Base-by-base conservation (phyloP, 2,797 vertebrate genomes). In the Pipistrellus nathusii region DNA sequence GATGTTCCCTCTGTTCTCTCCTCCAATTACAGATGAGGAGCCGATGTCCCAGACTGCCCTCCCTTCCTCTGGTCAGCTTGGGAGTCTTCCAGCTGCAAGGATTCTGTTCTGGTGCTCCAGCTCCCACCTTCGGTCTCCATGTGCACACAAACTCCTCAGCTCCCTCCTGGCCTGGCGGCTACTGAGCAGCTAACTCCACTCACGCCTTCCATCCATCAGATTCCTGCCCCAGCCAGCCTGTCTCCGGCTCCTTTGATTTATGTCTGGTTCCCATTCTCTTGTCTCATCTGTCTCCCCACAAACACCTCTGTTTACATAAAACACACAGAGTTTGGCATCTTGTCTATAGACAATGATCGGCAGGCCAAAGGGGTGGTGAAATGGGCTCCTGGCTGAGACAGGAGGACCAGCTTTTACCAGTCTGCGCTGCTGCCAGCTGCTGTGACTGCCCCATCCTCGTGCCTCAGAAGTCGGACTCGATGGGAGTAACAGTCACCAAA, bases 281-380 rank as follows among this genome's bases (percentile, higher is more conserved):
- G 20, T 64, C 55, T 32, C 66, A 12, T 53, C 84, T 93, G 68
- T 86, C 30, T 87, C 35, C 53, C 59, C 25, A 84, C 51, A 71
- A 91, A 92, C 80, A 83, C 59, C 82, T 78, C 92, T 94, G 94
- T 94, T 95, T 92, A 81, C 27, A 30, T 0, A 86, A 64, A 85
- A 91, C 85, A 84, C 75, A 73, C 20, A 10, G 38, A 51, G 30
- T 71, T 73, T 30, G 73, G 53, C 25, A 10, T 64, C 13, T 76
- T 73, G 85, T 93, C 83, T 51, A 13, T 8, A 89, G 81, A 87
- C 48, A 91, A 68, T 5, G 1, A 30, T 48, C 69, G 10, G 5
- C 0, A 2, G 59, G 46, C 93, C 6, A 2, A 59, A 85, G 55
- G 32, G 30, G 18, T 1, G 2, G 10, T 3, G 10, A 14, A 44